A percentile compares a stretch with the other conserved stretches of the same genome.
Evolutionary conservation across 2,888 invertebrate species (phyloP).

Genomic region (Tachina fera): DNA sequence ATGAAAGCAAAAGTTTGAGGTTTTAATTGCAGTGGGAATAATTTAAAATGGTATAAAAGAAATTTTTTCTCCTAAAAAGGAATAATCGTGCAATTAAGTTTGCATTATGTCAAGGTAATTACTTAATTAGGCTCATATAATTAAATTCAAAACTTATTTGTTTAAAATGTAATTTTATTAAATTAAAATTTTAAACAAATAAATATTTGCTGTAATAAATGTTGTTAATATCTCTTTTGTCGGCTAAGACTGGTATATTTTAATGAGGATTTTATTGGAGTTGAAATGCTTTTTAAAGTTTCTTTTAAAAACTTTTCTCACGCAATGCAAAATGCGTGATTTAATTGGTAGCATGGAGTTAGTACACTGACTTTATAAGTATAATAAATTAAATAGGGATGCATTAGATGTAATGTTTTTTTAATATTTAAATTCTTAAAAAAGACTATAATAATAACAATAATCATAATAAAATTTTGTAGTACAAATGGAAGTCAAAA

Average conservation of each 20-base stretch:
- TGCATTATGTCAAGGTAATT: constrained; percentile 53
- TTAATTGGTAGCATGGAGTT: background rate
- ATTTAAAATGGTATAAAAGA: constrained; percentile 40
- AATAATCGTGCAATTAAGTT: constrained; percentile 34
- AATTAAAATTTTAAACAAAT: constrained; percentile 24
- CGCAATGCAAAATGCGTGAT: background rate
- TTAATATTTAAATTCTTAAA: too few relatives aligned
- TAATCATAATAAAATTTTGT: too few relatives aligned
- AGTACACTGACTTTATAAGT: background rate
- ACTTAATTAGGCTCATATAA: constrained; percentile 58
- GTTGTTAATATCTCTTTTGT: constrained; percentile 23
- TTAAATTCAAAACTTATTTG: constrained; percentile 40
- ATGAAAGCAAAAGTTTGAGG: constrained; percentile 53
- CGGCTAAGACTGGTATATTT: constrained; percentile 20
- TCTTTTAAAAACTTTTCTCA: constrained; percentile 18
- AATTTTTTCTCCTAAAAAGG: constrained; percentile 22
- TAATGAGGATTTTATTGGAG: constrained; percentile 14
- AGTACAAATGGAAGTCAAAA: too few relatives aligned
- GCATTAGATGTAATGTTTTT: too few relatives aligned
- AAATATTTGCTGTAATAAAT: background rate
- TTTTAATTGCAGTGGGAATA: constrained; percentile 65
- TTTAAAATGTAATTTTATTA: background rate
- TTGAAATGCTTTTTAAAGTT: constrained; percentile 11
- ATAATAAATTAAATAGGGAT: too few relatives aligned
- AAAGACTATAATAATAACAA: too few relatives aligned